phyloP scores from a whole-genome alignment of 2,113 vertebrate genomes.

The Hemibagrus wyckioides region DNA sequence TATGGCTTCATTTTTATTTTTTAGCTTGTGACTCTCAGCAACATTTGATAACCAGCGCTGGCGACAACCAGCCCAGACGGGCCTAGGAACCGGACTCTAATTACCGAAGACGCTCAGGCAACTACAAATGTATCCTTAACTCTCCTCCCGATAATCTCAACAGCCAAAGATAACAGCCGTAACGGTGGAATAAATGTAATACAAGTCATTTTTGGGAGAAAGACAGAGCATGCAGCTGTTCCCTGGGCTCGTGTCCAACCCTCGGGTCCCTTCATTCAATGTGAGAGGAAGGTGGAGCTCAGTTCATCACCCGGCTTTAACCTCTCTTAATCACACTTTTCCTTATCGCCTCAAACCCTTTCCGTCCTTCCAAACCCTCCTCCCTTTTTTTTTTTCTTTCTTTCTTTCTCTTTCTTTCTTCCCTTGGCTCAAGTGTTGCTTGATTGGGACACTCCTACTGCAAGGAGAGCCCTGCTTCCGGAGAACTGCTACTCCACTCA shows the following conservation, averaged over 20 bases:
- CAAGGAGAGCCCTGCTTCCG: constrained; percentile 15
- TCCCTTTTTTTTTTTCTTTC: constrained; percentile 22
- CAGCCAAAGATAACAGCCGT: too few species aligned
- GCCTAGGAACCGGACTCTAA: background rate
- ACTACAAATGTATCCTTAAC: background rate
- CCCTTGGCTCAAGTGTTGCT: background rate
- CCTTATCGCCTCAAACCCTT: constrained; percentile 17
- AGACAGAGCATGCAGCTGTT: constrained; percentile 1
- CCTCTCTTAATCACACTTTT: constrained; percentile 32
- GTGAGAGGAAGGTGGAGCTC: constrained; percentile 9
- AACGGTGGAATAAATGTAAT: background rate
- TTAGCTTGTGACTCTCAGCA: background rate
- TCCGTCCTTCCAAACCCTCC: constrained; percentile 9
- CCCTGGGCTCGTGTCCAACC: constrained; percentile 19
- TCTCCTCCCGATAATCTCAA: background rate
- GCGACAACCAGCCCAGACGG: constrained; percentile 8
- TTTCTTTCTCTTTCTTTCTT: background rate
- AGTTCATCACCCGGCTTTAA: constrained; percentile 13
- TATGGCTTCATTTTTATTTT: background rate
- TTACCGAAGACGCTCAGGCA: constrained; percentile 1
- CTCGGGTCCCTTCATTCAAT: background rate
- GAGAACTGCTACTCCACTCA: constrained; percentile 32
- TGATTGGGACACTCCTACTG: constrained; percentile 23
- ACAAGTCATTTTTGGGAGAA: background rate
- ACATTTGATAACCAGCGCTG: background rate